These are phyloP conservation scores for Otis tarda DNA, from an alignment of 2,113 vertebrate genomes.

Conservation along the genomic window DNA sequence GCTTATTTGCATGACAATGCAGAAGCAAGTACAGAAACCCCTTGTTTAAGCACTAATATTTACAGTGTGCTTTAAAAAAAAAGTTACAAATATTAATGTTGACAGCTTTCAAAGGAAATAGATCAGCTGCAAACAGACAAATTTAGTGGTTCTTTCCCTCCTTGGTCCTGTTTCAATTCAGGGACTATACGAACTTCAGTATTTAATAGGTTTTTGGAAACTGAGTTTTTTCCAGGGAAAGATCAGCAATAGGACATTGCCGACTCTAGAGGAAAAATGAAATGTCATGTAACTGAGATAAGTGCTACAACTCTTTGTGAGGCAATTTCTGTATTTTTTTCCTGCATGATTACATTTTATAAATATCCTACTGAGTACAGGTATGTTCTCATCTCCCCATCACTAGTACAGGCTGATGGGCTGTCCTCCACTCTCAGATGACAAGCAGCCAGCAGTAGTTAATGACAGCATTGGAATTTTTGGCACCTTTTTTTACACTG, in stretches of 20 bases:
- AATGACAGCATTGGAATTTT: conserved; percentile 30
- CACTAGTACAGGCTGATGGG: not conserved
- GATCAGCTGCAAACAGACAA: not conserved
- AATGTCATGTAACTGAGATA: conserved; percentile 30
- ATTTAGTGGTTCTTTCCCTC: not conserved
- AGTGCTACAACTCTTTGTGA: conserved; percentile 10
- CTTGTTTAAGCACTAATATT: not conserved
- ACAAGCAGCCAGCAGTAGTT: not conserved
- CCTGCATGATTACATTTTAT: conserved; percentile 43
- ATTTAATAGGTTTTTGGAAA: conserved; percentile 26
- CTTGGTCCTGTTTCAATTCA: not conserved
- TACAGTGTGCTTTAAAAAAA: not conserved
- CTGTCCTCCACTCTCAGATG: not conserved
- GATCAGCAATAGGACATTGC: conserved; percentile 3
- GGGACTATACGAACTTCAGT: not conserved
- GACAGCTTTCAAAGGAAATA: not conserved
- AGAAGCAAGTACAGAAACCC: not conserved
- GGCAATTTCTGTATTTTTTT: not conserved
- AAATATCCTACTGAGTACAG: conserved; percentile 13
- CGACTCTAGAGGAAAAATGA: not conserved
- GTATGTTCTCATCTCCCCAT: conserved; percentile 6
- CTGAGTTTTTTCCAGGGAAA: not conserved
- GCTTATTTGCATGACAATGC: not conserved
- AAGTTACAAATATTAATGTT: not conserved
- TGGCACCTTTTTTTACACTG: conserved; percentile 14